phyloP scores from a whole-genome alignment of 2,888 invertebrate species.

The Glomeris marginata region DNA sequence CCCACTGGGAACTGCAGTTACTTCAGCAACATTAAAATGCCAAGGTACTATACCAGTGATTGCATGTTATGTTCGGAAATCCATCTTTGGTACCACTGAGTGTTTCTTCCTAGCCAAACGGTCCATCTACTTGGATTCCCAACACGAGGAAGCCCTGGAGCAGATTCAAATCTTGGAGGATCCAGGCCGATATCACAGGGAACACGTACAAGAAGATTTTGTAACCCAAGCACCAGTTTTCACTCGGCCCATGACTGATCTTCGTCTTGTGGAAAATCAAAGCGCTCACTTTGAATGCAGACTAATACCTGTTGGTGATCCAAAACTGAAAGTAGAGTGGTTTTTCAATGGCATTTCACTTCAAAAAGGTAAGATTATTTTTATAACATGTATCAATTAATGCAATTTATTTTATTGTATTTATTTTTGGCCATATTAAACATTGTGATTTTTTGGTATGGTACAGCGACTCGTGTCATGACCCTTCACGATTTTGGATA shows the following conservation, averaged over 20 bases:
- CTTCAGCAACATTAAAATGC: slow-evolving; percentile 70
- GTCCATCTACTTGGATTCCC: slow-evolving; percentile 72
- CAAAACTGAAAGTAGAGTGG: slow-evolving; percentile 86
- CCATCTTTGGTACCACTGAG: background rate
- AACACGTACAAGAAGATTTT: slow-evolving; percentile 57
- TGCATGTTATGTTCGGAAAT: background rate
- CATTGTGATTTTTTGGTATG: background rate
- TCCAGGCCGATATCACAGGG: slow-evolving; percentile 53
- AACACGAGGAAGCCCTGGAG: slow-evolving; percentile 70
- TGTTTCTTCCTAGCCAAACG: slow-evolving; percentile 40
- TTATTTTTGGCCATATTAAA: too few species aligned
- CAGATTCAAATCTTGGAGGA: slow-evolving; percentile 71
- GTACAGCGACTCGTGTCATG: slow-evolving; percentile 32
- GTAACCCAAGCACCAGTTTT: slow-evolving; percentile 81
- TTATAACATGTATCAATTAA: too few species aligned
- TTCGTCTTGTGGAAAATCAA: slow-evolving; percentile 73
- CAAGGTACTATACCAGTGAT: slow-evolving; percentile 41
- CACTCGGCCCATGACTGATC: slow-evolving; percentile 75
- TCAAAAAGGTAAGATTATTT: slow-evolving; percentile 54
- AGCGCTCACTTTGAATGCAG: slow-evolving; percentile 88
- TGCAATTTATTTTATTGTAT: too few species aligned
- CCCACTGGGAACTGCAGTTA: slow-evolving; percentile 79
- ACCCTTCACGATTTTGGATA: slow-evolving; percentile 98
- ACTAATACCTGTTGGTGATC: slow-evolving; percentile 85
- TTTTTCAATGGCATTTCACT: slow-evolving; percentile 78